phyloP scores from a whole-genome alignment of 2,113 vertebrate species.

The Microcebus lehilahytsara region DNA sequence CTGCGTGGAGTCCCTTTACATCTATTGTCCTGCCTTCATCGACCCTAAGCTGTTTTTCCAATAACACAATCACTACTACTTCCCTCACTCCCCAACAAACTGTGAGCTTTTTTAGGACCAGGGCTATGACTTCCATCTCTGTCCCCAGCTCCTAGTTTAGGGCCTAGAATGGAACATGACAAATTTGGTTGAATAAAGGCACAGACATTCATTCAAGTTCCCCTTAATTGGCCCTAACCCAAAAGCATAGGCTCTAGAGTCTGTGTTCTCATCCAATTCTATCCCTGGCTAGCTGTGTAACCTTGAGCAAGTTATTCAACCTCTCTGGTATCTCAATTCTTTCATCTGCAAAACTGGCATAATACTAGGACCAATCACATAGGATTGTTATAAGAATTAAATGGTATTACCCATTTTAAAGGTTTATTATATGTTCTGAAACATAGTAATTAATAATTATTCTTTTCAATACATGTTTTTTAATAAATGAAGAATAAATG shows the following conservation, averaged over 20 bases:
- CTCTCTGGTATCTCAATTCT: slow-evolving; percentile 31
- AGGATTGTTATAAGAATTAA: neutral
- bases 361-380: neutral
- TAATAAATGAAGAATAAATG: slow-evolving; percentile 13
- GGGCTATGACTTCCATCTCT: neutral
- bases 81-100: neutral
- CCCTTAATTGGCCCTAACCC: neutral
- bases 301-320: neutral
- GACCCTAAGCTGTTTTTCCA: neutral
- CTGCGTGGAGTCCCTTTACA: neutral
- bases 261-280: neutral
- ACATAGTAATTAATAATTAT: neutral
- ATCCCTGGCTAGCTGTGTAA: neutral
- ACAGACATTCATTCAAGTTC: neutral
- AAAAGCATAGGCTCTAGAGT: neutral
- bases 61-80: neutral
- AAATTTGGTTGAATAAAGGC: neutral
- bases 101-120: too few species aligned
- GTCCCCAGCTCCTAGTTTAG: neutral
- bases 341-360: neutral
- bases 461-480: neutral
- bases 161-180: neutral
- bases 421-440: neutral
- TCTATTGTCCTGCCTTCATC: neutral
- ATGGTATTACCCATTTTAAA: neutral